Percentiles rank a stretch among this genome's conserved stretches.
Evolutionary conservation across 2,888 invertebrate genomes (phyloP).

Genomic region (Invenusta paracnida): DNA sequence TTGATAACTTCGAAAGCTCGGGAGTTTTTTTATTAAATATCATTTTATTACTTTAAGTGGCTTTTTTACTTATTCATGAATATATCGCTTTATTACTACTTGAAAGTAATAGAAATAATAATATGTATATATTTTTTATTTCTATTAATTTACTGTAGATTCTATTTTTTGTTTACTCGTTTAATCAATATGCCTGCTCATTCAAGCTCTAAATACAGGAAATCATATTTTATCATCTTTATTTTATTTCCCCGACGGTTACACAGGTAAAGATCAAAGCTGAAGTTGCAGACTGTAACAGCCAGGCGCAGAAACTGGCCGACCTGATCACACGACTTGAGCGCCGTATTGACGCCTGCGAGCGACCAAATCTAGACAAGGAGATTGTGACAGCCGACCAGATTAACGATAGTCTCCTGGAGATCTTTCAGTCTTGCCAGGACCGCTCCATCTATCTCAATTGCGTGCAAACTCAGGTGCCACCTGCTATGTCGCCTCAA

Average conservation of each 20-base stretch:
- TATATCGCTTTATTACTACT: no score
- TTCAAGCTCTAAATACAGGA: no score
- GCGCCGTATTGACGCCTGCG: slow-evolving; percentile 54
- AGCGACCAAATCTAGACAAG: slow-evolving; percentile 57
- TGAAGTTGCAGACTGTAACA: slow-evolving; percentile 58
- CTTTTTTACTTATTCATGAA: no score
- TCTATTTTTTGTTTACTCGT: no score
- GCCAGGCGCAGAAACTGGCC: slow-evolving; percentile 53
- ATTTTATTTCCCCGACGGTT: background rate
- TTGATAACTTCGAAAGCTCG: no score
- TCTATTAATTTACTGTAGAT: no score
- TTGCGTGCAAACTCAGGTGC: slow-evolving; percentile 48
- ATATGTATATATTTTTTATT: no score
- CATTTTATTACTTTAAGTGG: no score
- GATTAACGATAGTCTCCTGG: slow-evolving; percentile 51
- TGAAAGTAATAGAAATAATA: no score
- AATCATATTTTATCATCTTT: background rate
- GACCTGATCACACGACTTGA: slow-evolving; percentile 52
- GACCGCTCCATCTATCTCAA: slow-evolving; percentile 53
- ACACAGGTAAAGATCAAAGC: slow-evolving; percentile 57
- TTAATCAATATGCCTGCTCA: no score
- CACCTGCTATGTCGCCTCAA: background rate
- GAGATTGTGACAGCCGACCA: slow-evolving; percentile 53
- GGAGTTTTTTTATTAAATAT: no score
- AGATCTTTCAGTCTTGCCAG: slow-evolving; percentile 53